Evolutionary conservation across 2,888 invertebrate species (phyloP).

Genomic region (Mylabris sibirica): DNA sequence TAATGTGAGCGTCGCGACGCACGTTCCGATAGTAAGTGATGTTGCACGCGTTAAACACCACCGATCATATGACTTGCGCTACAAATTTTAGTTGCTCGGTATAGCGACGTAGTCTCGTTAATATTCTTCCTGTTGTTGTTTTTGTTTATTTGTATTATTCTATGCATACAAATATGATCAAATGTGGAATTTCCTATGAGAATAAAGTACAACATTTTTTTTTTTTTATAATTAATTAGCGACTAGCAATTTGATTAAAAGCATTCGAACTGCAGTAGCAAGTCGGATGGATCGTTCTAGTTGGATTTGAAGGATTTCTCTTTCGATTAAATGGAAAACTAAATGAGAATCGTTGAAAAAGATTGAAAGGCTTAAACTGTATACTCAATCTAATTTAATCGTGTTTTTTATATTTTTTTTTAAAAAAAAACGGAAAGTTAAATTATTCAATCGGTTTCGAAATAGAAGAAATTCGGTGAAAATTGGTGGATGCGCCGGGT

Average conservation of each 20-base stretch:
- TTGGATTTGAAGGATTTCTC: background rate
- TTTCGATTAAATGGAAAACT: background rate
- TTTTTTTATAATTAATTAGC: background rate
- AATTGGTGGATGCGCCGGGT: constrained; percentile 12
- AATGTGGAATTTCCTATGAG: too few relatives aligned
- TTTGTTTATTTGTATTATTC: background rate
- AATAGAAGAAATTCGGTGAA: background rate
- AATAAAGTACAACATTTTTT: background rate
- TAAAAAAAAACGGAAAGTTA: too few relatives aligned
- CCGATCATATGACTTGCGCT: constrained; percentile 38
- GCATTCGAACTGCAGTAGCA: background rate
- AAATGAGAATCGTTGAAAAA: background rate
- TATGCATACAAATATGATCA: background rate
- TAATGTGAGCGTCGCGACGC: constrained; percentile 36
- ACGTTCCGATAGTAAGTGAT: constrained; percentile 35
- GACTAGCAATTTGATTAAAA: background rate
- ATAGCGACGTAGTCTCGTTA: constrained; percentile 31
- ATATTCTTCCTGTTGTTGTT: constrained; percentile 32
- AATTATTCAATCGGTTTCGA: background rate
- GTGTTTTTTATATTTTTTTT: too few relatives aligned
- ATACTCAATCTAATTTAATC: background rate
- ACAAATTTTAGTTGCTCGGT: constrained; percentile 25
- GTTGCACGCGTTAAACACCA: constrained; percentile 36
- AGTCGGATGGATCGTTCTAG: background rate
- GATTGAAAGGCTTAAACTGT: background rate